Base-by-base conservation (phyloP, 2,888 invertebrate species). In the Hypena proboscidalis region DNA sequence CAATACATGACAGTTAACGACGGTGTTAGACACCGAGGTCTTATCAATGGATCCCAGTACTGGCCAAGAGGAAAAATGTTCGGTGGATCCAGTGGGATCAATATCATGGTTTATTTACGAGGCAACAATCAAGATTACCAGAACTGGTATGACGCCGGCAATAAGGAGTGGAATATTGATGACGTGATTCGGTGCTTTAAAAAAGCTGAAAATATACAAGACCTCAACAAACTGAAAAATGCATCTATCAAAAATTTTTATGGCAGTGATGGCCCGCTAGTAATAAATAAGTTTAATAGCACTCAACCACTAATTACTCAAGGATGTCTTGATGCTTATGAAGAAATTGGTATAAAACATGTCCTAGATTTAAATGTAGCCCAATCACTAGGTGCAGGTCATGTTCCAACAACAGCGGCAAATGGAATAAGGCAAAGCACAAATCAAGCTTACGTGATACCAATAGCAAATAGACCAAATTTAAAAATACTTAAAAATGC, bases 401-500 rank as follows among this genome's bases (percentile, higher is more conserved):
- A 82, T 33, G 60, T 81, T 0, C 86, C 85, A 52, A 87, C 70
- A 4, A 92, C 88, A 11, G 81, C 91, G 58, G 79, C 78, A 36
- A 70, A 76, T 22, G 93, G 93, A 0, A 63, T 69, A 35, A 78
- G 92, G 41, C 81, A 79, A 51, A 92, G 92, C 58, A 95, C 14
- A 94, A 95, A 3, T 93, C 94, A 77, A 30, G 83, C 87, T 26
- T 94, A 85, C 55, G 64, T 92, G 1, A 58, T 73, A 1, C 68
- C 60, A 8, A 31, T 56, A 2, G 58, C 53, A 42, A 32, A 58
- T 2, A 63, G 77, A 35, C 23, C 14, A 1, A 62, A 64, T 19
- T 7, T 62, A 8, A 30, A 37, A 4, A 42, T 58, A 7, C 4
- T 50, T 4, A 64, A 52, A 31, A 39, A 36, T 11, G 8, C 54